These are phyloP conservation scores for Orientallactaga sibirica DNA, from an alignment of 2,797 vertebrate genomes.

Conservation along the genomic window DNA sequence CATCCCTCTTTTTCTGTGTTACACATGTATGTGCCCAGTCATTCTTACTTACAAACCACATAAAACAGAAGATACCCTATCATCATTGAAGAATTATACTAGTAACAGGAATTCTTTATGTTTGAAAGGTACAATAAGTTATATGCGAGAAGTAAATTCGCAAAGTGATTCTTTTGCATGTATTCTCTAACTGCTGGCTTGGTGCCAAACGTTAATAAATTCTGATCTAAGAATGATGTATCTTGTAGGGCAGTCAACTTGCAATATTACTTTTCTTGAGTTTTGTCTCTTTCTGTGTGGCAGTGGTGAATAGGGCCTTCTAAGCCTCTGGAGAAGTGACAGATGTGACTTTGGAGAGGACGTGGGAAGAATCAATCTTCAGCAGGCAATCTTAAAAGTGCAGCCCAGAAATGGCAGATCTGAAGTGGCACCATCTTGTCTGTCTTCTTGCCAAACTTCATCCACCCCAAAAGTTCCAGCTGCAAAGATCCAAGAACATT, in stretches of 20 bases:
- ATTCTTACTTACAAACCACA: neutral
- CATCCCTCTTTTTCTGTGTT: neutral
- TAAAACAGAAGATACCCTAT: neutral
- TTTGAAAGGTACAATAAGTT: constrained; percentile 59
- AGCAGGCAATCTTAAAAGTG: constrained; percentile 89
- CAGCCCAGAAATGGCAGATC: constrained; percentile 87
- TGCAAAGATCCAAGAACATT: constrained; percentile 85
- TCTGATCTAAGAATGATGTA: constrained; percentile 75
- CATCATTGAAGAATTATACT: constrained; percentile 14
- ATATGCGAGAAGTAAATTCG: constrained; percentile 38
- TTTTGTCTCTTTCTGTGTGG: constrained; percentile 91
- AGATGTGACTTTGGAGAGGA: constrained; percentile 89
- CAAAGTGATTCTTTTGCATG: constrained; percentile 28
- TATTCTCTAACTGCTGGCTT: constrained; percentile 46
- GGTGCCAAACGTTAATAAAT: constrained; percentile 62
- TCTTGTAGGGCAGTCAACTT: constrained; percentile 85
- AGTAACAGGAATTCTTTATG: constrained; percentile 32
- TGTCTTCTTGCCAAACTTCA: constrained; percentile 87
- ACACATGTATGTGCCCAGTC: neutral
- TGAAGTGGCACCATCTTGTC: constrained; percentile 88
- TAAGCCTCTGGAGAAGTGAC: constrained; percentile 90
- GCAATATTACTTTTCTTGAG: constrained; percentile 90
- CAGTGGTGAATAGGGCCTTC: constrained; percentile 90
- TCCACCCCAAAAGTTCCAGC: constrained; percentile 87
- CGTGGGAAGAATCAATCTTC: constrained; percentile 88